Base-by-base conservation (phyloP, 2,113 vertebrate species). In the Campylorhamphus procurvoides region DNA sequence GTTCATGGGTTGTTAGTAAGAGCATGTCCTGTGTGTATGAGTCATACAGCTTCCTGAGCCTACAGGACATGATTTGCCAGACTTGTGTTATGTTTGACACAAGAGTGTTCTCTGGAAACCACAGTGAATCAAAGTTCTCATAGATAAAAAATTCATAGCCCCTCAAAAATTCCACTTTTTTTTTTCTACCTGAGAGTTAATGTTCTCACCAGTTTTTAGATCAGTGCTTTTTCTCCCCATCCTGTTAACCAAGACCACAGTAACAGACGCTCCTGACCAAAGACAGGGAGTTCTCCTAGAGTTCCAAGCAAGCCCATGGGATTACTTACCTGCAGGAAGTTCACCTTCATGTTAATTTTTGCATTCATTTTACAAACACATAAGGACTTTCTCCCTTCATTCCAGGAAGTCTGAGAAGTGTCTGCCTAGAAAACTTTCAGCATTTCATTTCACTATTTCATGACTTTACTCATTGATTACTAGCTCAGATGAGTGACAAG, bases 41-140 rank as follows among this genome's bases (percentile, higher is more conserved):
- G 63, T 95, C 76, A 56, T 59, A 17, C 22, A 72, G 63, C 79
- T 92, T 94, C 68, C 69, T 93, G 83, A 90, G 60, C 89, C 80
- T 77, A 86, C 56, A 77, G 83, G 90, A 83, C 83, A 59, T 37
- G 75, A 39, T 87, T 96, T 93, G 67, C 84, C 82, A 93, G 63
- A 83, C 33, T 83, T 83, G 46, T 74, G 50, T 58, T 92, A 22
- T 0, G 18, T 93, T 83, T 80, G 59, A 93, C 55, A 86, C 19
- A 56, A 27, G 49, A 82, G 12, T 33, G 23, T 81, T 90, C 83
- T 92, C 78, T 0, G 0, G 83, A 90, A 55, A 89, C 59, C 72
- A 72, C 64, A 71, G 18, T 19, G 50, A 83, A 39, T 62, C 33
- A 24, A 46, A 88, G 20, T 81, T 83, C 63, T 90, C n/a, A 42